phyloP scores from a whole-genome alignment of 2,797 vertebrate species.

The Otolemur crassicaudatus region DNA sequence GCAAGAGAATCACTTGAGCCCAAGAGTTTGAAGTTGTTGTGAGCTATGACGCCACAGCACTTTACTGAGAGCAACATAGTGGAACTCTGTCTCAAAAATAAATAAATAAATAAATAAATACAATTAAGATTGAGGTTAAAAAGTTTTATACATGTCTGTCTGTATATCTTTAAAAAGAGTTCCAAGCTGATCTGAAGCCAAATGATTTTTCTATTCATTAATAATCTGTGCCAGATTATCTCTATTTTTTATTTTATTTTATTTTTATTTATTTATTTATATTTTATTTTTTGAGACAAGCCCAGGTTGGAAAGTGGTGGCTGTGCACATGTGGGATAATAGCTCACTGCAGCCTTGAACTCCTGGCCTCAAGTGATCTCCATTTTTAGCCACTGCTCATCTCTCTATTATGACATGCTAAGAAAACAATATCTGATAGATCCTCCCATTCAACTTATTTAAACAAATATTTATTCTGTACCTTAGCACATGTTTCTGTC shows the following conservation, averaged over 20 bases:
- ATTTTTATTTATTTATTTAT: no score
- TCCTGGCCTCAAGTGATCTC: neutral
- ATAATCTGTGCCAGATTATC: neutral
- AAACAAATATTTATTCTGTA: conserved; percentile 32
- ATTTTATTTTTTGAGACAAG: neutral
- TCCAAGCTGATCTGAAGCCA: neutral
- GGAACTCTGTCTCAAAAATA: no score
- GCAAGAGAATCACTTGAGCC: no score
- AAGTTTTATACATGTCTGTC: no score
- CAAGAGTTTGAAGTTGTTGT: no score
- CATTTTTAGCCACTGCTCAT: neutral
- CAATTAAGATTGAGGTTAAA: no score
- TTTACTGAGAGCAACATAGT: no score
- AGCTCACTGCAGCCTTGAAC: neutral
- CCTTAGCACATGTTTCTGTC: neutral
- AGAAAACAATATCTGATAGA: neutral
- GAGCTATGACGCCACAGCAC: no score
- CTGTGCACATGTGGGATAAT: neutral
- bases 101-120: no score
- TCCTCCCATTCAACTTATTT: conserved; percentile 8
- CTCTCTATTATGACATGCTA: conserved; percentile 12
- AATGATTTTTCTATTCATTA: neutral
- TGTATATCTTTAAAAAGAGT: neutral
- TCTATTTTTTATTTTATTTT: conserved; percentile 21
- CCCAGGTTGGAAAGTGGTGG: neutral